These are phyloP conservation scores for Stegophylla sp. DNA, from an alignment of 2,888 invertebrate species.

Conservation along the genomic window DNA sequence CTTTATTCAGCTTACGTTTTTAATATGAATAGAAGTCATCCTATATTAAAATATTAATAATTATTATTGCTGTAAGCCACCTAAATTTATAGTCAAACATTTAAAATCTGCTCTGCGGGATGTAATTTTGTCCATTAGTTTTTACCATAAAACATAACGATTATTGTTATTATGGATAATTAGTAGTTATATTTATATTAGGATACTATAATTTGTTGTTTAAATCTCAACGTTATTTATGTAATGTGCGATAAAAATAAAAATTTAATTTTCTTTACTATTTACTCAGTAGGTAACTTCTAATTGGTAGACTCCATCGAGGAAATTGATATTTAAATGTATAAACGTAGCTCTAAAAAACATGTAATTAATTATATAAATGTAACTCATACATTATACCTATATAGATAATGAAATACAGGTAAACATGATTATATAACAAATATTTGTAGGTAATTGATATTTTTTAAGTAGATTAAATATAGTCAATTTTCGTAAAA, in stretches of 20 bases:
- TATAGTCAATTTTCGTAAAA: too few relatives aligned
- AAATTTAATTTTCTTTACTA: neutral
- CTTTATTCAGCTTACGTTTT: too few relatives aligned
- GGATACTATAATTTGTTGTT: neutral
- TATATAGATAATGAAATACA: too few relatives aligned
- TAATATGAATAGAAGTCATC: too few relatives aligned
- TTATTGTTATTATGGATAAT: slow-evolving; percentile 7
- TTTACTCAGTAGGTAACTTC: neutral
- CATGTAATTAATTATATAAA: too few relatives aligned
- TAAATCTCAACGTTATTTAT: neutral
- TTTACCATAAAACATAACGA: slow-evolving; percentile 22
- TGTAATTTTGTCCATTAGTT: neutral
- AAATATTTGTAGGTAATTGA: too few relatives aligned
- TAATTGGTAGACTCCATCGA: neutral
- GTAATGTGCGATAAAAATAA: neutral
- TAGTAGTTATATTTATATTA: neutral
- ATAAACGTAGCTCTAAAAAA: too few relatives aligned
- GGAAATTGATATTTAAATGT: neutral
- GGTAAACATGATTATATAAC: too few relatives aligned
- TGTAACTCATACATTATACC: too few relatives aligned
- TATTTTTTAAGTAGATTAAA: too few relatives aligned
- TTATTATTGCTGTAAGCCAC: neutral
- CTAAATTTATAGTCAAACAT: neutral
- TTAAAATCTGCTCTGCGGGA: slow-evolving; percentile 3
- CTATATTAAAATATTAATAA: too few relatives aligned